A percentile compares a stretch with the other conserved stretches of the same genome.
Conservation (phyloP, 2,797 vertebrate genomes). For the Enteromius mattozi region DNA sequence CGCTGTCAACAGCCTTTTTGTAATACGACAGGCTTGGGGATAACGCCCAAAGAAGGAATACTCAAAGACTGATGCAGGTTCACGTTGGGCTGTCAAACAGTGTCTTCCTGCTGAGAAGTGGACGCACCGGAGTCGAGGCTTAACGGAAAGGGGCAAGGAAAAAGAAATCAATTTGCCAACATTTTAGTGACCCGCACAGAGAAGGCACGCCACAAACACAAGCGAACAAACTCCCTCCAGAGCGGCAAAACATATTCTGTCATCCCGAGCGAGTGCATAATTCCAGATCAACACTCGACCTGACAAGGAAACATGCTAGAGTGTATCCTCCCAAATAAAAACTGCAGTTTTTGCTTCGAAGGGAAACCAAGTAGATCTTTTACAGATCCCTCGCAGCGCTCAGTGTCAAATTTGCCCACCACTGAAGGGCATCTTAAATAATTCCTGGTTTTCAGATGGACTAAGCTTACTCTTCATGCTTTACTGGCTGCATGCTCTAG, state of each 20-base stretch:
- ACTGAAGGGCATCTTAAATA: constrained; percentile 55
- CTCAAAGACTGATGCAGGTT: constrained; percentile 49
- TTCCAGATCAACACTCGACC: constrained; percentile 42
- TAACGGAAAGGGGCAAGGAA: not conserved
- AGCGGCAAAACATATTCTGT: constrained; percentile 39
- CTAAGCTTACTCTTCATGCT: constrained; percentile 46
- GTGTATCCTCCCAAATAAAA: constrained; percentile 44
- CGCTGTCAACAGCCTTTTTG: constrained; percentile 56
- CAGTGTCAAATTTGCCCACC: constrained; percentile 34
- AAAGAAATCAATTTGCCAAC: constrained; percentile 44
- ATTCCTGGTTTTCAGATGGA: constrained; percentile 55
- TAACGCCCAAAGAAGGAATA: constrained; percentile 53
- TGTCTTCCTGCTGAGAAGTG: constrained; percentile 31
- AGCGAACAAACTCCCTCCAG: not conserved
- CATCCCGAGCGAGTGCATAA: constrained; percentile 36
- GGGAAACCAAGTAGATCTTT: constrained; percentile 44
- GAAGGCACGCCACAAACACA: not conserved
- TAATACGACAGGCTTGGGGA: constrained; percentile 62
- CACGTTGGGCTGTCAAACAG: constrained; percentile 55
- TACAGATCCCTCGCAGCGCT: constrained; percentile 3
- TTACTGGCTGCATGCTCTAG: constrained; percentile 21
- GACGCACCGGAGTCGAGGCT: constrained; percentile 11
- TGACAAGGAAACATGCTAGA: constrained; percentile 45
- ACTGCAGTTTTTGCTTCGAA: constrained; percentile 18
- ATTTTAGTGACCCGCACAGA: constrained; percentile 25